Conservation (phyloP, 2,797 vertebrate genomes). For the Peromyscus nudipes region DNA sequence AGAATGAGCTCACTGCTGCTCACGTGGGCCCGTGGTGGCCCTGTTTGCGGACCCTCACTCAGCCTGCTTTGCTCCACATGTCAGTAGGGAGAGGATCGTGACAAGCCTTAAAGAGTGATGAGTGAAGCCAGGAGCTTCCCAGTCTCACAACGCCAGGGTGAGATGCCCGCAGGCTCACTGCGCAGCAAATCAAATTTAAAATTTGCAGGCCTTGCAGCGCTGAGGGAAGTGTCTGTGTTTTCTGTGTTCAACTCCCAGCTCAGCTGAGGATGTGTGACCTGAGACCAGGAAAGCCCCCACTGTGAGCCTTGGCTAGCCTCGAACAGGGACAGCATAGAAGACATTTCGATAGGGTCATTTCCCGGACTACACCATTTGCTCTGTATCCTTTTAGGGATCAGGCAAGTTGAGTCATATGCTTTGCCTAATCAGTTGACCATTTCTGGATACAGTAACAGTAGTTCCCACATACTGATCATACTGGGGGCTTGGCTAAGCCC, state of each 20-base stretch:
- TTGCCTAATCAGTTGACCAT: background rate
- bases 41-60: background rate
- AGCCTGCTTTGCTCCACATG: background rate
- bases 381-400: background rate
- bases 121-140: background rate
- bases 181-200: background rate
- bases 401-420: background rate
- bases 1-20: accelerated
- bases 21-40: accelerated
- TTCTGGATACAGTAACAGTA: background rate
- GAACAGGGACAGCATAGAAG: background rate
- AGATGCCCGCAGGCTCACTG: constrained; percentile 25
- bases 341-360: background rate
- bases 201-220: background rate
- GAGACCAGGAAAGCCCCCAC: background rate
- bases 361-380: background rate
- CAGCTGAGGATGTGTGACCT: background rate
- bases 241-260: background rate
- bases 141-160: background rate
- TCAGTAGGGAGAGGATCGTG: background rate
- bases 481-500: background rate
- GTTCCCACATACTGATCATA: background rate
- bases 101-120: constrained; percentile 42
- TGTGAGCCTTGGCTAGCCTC: background rate
- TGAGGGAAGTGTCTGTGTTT: background rate